phyloP scores from a whole-genome alignment of 2,113 vertebrate genomes.

The Dryoscopus gambensis region DNA sequence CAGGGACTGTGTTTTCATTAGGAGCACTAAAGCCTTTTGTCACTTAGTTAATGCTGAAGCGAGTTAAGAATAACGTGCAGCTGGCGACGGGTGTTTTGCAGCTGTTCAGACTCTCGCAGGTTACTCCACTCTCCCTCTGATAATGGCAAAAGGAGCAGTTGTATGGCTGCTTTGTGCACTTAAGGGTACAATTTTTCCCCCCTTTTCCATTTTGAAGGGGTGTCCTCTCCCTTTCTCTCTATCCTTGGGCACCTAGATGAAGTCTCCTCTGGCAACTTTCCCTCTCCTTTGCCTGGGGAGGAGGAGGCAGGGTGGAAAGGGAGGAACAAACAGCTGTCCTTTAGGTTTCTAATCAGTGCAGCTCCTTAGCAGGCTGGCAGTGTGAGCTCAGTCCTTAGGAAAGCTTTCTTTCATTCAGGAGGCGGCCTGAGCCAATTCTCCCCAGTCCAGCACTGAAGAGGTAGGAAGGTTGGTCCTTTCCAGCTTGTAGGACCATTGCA shows the following conservation, averaged over 20 bases:
- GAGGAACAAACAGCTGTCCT: constrained; percentile 17
- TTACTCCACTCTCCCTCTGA: background rate
- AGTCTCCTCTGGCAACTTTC: background rate
- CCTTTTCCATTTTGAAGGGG: background rate
- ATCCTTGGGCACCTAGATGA: background rate
- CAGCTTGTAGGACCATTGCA: background rate
- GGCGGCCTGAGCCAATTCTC: background rate
- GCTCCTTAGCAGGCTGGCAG: constrained; percentile 1
- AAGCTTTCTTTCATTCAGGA: constrained; percentile 2
- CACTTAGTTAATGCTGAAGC: background rate
- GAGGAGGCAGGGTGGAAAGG: background rate
- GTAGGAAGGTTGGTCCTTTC: background rate
- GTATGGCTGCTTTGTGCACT: background rate
- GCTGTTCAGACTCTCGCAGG: constrained; percentile 7
- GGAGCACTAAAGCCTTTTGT: constrained; percentile 22
- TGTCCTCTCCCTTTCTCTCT: background rate
- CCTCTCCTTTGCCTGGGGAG: background rate
- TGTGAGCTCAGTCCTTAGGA: background rate
- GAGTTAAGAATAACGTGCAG: background rate
- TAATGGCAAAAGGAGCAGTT: background rate
- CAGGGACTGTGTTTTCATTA: background rate
- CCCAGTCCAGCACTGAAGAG: background rate
- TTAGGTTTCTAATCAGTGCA: constrained; percentile 6
- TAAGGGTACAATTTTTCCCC: background rate
- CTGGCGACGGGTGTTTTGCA: background rate